A percentile compares a stretch with the other conserved stretches of the same genome.
Conservation (phyloP, 2,888 invertebrate species). For the Cosmopolites sordidus region DNA sequence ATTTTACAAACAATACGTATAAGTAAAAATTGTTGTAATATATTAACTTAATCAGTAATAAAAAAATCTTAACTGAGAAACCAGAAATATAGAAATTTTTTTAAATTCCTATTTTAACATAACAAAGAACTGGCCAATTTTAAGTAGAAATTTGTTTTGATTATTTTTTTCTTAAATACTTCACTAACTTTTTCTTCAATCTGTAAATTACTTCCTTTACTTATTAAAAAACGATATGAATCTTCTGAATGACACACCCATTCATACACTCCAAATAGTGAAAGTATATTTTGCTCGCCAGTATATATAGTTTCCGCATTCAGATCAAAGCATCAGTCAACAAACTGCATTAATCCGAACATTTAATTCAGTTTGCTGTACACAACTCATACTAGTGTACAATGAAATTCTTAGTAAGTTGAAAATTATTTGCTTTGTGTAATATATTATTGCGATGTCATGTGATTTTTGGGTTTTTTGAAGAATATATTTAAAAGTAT, state of each 20-base stretch:
- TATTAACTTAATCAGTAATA: no score
- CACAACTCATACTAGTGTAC: slow-evolving; percentile 38
- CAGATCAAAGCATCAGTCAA: slow-evolving; percentile 36
- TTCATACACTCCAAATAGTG: slow-evolving; percentile 14
- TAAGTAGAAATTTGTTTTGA: no score
- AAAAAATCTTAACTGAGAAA: no score
- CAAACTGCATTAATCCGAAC: slow-evolving; percentile 26
- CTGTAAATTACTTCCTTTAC: slow-evolving; percentile 1
- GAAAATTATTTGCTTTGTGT: slow-evolving; percentile 15
- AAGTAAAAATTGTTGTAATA: no score
- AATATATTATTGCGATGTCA: neutral
- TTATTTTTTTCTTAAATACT: neutral
- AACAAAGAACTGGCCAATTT: no score
- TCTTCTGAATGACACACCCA: slow-evolving; percentile 5
- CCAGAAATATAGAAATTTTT: no score
- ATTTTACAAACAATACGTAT: no score
- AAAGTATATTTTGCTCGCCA: slow-evolving; percentile 21
- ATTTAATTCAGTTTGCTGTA: slow-evolving; percentile 32
- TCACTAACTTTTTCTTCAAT: neutral
- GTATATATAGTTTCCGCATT: slow-evolving; percentile 23
- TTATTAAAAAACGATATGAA: slow-evolving; percentile 4
- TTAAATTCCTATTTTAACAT: no score
- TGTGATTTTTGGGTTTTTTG: slow-evolving; percentile 4
- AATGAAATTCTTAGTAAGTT: slow-evolving; percentile 46
- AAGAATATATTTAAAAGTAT: no score